Evolutionary conservation across 2,113 vertebrate species (phyloP).

Genomic region (Poecile atricapillus): DNA sequence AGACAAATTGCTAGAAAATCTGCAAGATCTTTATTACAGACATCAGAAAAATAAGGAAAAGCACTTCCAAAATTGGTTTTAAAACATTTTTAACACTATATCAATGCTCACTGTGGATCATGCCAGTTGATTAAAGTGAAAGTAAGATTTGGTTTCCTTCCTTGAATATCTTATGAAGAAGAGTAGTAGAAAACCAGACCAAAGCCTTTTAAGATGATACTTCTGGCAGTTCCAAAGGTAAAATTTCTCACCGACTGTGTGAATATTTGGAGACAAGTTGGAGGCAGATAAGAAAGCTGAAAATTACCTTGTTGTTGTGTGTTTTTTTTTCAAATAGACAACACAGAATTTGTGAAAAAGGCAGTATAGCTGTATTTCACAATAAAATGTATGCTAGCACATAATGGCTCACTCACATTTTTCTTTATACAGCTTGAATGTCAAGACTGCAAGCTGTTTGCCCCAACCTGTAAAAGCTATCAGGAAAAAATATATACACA

Average conservation of each 20-base stretch:
- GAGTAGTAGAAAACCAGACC: background rate
- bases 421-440: background rate
- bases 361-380: background rate
- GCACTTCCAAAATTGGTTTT: background rate
- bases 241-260: background rate
- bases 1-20: background rate
- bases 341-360: background rate
- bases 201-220: background rate
- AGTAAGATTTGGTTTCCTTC: background rate
- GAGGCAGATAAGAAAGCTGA: background rate
- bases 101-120: background rate
- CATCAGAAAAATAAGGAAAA: background rate
- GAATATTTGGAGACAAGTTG: background rate
- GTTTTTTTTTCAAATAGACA: background rate
- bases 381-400: background rate
- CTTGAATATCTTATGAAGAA: background rate
- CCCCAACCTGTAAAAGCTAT: background rate
- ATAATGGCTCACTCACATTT: background rate
- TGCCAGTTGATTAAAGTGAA: background rate
- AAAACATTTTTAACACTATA: background rate
- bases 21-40: background rate
- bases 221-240: background rate
- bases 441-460: background rate
- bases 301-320: background rate
- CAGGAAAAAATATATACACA: background rate